phyloP scores from a whole-genome alignment of 1,140 invertebrate species.

The Magallana angulata region DNA sequence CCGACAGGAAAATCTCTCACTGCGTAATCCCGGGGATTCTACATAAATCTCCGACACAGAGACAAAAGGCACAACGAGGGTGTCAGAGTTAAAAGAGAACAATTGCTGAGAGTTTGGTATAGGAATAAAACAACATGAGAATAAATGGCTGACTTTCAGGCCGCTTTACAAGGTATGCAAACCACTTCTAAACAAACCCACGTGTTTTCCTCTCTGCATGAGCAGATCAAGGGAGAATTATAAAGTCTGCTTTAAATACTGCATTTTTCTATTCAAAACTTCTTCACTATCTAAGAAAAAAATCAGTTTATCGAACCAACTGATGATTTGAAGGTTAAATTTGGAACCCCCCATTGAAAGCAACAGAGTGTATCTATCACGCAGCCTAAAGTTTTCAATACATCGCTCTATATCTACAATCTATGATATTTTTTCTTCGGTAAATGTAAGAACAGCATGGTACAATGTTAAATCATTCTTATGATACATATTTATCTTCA shows the following conservation, averaged over 20 bases:
- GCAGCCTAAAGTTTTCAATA: too few relatives aligned
- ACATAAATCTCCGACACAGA: background rate
- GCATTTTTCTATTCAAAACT: background rate
- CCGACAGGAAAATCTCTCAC: background rate
- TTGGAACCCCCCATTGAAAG: background rate
- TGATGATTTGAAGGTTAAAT: conserved; percentile 3
- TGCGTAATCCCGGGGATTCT: background rate
- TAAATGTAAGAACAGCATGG: too few relatives aligned
- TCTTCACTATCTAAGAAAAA: background rate
- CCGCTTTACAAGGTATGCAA: background rate
- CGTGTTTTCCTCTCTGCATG: background rate
- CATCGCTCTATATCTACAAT: too few relatives aligned
- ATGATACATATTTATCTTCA: too few relatives aligned
- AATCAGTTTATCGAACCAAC: background rate
- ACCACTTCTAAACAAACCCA: conserved; percentile 1
- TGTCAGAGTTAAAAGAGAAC: too few relatives aligned
- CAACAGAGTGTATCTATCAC: background rate
- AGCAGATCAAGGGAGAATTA: background rate
- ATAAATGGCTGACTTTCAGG: too few relatives aligned
- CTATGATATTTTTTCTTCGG: too few relatives aligned
- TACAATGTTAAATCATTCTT: too few relatives aligned
- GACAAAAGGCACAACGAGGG: too few relatives aligned
- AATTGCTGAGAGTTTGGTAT: too few relatives aligned
- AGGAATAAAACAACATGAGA: too few relatives aligned
- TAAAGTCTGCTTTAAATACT: background rate